Evolutionary conservation across 2,888 invertebrate species (phyloP).

Genomic region (Torymus tubicola): DNA sequence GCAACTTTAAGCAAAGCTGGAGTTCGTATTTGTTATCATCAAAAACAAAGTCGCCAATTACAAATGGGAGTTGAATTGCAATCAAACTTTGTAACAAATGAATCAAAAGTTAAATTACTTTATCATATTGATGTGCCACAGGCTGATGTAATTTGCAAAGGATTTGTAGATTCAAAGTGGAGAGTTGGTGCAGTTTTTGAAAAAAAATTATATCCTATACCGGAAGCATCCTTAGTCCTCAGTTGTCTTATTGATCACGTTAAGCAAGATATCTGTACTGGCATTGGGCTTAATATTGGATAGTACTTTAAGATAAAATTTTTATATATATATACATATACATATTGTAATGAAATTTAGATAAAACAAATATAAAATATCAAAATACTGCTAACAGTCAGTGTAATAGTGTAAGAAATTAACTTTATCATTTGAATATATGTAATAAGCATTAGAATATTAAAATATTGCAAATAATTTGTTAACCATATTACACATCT

Average conservation of each 20-base stretch:
- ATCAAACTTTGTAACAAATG: slow-evolving; percentile 79
- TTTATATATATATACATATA: slow-evolving; percentile 1
- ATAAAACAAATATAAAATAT: slow-evolving; percentile 44
- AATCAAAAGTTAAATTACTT: slow-evolving; percentile 80
- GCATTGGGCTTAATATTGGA: slow-evolving; percentile 80
- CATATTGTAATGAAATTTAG: slow-evolving; percentile 29
- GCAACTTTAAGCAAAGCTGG: slow-evolving; percentile 79
- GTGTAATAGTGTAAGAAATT: slow-evolving; percentile 31
- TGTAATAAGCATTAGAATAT: no score
- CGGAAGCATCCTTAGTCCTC: slow-evolving; percentile 81
- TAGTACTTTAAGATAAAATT: slow-evolving; percentile 52
- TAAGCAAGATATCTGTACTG: slow-evolving; percentile 80
- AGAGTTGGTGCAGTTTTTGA: slow-evolving; percentile 81
- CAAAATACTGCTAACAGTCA: neutral
- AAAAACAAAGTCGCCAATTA: slow-evolving; percentile 80
- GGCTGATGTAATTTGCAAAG: slow-evolving; percentile 81
- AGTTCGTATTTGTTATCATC: slow-evolving; percentile 81
- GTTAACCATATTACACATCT: no score
- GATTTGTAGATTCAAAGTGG: slow-evolving; percentile 79
- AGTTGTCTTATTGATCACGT: slow-evolving; percentile 82
- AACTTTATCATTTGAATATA: slow-evolving; percentile 3
- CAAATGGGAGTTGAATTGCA: slow-evolving; percentile 84
- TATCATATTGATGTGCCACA: slow-evolving; percentile 82
- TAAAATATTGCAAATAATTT: no score
- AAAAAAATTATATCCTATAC: slow-evolving; percentile 81